phyloP scores from a whole-genome alignment of 2,888 invertebrate species.

The Apamea sordens region DNA sequence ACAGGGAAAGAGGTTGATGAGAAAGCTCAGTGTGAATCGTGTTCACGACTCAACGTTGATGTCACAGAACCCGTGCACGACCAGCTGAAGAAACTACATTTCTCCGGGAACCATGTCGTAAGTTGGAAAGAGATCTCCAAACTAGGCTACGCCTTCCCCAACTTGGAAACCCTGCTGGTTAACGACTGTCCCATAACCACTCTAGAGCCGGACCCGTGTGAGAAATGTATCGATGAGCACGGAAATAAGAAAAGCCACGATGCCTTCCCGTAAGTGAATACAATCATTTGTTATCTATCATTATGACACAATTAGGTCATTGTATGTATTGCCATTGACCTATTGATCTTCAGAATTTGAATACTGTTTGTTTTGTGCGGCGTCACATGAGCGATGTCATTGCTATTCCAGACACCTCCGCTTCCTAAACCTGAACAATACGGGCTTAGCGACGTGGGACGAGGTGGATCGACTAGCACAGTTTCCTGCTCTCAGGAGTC shows the following conservation, averaged over 20 bases:
- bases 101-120: conserved; percentile 96
- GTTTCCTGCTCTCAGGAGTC: conserved; percentile 95
- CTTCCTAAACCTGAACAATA: conserved; percentile 96
- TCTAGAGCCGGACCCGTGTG: conserved; percentile 91
- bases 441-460: conserved; percentile 95
- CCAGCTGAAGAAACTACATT: conserved; percentile 94
- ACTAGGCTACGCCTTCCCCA: conserved; percentile 96
- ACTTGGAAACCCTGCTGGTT: conserved; percentile 95
- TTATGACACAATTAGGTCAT: conserved; percentile 68
- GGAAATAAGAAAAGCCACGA: conserved; percentile 91
- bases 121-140: conserved; percentile 96
- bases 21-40: conserved; percentile 83
- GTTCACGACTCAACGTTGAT: conserved; percentile 82
- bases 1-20: conserved; percentile 85
- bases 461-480: conserved; percentile 96
- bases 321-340: conserved; percentile 80
- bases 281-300: conserved; percentile 30
- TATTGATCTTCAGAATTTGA: conserved; percentile 77
- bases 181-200: conserved; percentile 95
- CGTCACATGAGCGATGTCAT: conserved; percentile 60
- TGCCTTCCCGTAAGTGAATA: conserved; percentile 89
- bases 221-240: conserved; percentile 86
- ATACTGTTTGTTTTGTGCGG: conserved; percentile 64
- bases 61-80: conserved; percentile 89
- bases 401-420: conserved; percentile 91